Evolutionary conservation across 2,797 vertebrate genomes (phyloP).

Genomic region (Leucoraja ocellata): DNA sequence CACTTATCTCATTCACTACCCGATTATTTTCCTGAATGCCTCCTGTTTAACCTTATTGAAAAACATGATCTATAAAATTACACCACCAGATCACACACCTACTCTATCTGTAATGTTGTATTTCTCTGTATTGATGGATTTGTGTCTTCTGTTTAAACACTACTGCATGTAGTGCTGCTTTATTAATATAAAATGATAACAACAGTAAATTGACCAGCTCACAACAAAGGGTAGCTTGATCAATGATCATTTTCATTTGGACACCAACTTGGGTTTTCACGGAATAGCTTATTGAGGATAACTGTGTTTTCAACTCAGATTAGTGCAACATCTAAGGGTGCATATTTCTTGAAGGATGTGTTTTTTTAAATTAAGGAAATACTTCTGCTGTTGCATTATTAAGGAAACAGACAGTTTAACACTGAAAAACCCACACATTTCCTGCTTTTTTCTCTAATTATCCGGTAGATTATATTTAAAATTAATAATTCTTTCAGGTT

Average conservation of each 20-base stretch:
- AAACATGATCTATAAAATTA: too few species aligned
- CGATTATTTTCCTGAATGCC: neutral
- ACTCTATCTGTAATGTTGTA: neutral
- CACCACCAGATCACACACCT: too few species aligned
- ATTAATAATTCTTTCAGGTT: neutral
- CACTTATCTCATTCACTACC: neutral
- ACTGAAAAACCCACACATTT: neutral
- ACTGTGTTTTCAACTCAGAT: neutral
- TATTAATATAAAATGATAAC: neutral
- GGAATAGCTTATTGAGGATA: too few species aligned
- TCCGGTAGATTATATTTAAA: neutral
- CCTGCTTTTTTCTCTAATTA: neutral
- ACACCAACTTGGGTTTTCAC: neutral
- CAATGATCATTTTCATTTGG: neutral
- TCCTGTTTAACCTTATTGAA: neutral
- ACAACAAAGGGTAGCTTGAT: neutral
- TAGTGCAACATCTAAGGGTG: neutral
- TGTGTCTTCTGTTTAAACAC: neutral
- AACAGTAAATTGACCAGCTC: neutral
- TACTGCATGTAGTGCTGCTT: neutral
- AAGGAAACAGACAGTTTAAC: neutral
- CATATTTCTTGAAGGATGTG: neutral
- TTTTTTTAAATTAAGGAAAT: neutral
- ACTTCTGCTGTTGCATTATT: neutral
- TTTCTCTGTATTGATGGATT: neutral